Evolutionary conservation across 2,113 vertebrate species (phyloP).

Genomic region (Rana temporaria): DNA sequence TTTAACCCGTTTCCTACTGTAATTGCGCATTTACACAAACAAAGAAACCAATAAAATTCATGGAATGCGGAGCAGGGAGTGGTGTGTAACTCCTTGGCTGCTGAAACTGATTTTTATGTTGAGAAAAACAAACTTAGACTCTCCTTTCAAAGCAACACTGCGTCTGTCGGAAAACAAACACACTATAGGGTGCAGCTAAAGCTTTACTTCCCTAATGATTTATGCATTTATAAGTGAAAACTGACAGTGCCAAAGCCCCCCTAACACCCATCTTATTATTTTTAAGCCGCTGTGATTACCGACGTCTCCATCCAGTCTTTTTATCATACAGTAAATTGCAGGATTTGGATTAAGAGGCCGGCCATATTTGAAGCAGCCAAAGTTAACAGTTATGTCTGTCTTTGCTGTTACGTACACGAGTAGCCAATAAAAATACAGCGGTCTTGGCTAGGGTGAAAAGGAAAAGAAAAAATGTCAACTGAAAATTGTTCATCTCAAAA

Average conservation of each 20-base stretch:
- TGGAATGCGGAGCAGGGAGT: constrained; percentile 41
- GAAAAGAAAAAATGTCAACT: constrained; percentile 21
- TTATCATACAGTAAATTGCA: constrained; percentile 26
- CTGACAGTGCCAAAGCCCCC: constrained; percentile 9
- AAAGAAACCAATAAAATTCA: constrained; percentile 27
- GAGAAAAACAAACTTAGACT: constrained; percentile 41
- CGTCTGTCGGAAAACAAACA: constrained; percentile 11
- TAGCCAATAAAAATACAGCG: constrained; percentile 33
- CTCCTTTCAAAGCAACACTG: background rate
- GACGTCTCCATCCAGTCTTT: constrained; percentile 2
- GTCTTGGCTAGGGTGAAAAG: constrained; percentile 9
- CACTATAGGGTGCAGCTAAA: constrained; percentile 10
- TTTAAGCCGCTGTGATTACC: background rate
- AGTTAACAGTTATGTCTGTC: background rate
- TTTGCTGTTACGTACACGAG: background rate
- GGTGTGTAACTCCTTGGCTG: constrained; percentile 17
- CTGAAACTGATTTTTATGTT: constrained; percentile 26
- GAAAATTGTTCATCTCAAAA: constrained; percentile 26
- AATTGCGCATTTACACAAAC: constrained; percentile 24
- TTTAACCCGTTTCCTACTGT: constrained; percentile 24
- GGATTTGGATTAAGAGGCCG: constrained; percentile 13
- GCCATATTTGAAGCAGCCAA: constrained; percentile 3
- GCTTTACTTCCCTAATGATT: constrained; percentile 4
- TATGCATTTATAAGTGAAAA: background rate
- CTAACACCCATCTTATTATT: constrained; percentile 24